A percentile compares a stretch with the other conserved stretches of the same genome.
Conservation (phyloP, 2,113 vertebrate species). For the Cynopterus brachyotis region DNA sequence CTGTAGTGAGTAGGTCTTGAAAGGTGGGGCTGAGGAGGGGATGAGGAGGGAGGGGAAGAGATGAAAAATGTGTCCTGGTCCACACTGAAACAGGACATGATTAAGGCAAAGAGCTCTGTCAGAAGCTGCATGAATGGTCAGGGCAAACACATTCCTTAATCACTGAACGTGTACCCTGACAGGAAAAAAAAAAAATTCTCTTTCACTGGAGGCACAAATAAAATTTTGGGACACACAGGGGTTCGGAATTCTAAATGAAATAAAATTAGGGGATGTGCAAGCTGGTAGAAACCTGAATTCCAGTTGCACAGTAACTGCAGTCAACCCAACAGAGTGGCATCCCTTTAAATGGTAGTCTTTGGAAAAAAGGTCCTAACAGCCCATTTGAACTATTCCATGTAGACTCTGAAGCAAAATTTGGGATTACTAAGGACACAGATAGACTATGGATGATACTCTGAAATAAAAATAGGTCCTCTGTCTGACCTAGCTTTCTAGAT, state of each 20-base stretch:
- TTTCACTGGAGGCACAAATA: background rate
- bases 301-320: background rate
- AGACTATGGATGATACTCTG: background rate
- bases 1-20: background rate
- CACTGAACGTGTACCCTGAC: accelerated
- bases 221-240: background rate
- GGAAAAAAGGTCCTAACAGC: background rate
- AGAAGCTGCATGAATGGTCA: background rate
- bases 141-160: background rate
- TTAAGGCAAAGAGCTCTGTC: background rate
- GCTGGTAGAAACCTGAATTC: background rate
- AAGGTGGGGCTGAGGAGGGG: background rate
- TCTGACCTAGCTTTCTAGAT: background rate
- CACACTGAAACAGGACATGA: background rate
- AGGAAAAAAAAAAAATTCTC: background rate
- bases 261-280: background rate
- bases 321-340: background rate
- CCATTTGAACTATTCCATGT: background rate
- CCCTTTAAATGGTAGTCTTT: background rate
- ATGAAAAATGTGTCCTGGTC: no score
- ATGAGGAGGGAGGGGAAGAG: no score
- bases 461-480: background rate
- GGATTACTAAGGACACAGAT: background rate
- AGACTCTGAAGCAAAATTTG: background rate
- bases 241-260: background rate